Evolutionary conservation across 2,888 invertebrate species (phyloP).

Genomic region (Synanthedon vespiformis): DNA sequence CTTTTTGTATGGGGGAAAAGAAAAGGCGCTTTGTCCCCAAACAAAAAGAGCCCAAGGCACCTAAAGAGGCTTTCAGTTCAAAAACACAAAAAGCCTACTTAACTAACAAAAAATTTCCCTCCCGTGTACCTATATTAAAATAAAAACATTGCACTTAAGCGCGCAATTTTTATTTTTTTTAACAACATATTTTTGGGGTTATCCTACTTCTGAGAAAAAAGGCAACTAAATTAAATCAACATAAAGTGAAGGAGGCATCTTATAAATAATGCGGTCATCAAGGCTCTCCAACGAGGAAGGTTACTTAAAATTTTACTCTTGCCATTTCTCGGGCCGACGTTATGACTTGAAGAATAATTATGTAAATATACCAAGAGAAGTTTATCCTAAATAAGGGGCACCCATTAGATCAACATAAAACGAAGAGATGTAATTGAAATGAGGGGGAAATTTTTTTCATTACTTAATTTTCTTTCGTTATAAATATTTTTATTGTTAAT

Average conservation of each 20-base stretch:
- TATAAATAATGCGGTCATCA: conserved; percentile 37
- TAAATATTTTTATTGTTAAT: neutral
- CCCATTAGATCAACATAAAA: conserved; percentile 13
- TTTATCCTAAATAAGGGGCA: conserved; percentile 15
- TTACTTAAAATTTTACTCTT: conserved; percentile 21
- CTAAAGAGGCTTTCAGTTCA: too few relatives aligned
- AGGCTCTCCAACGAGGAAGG: conserved; percentile 15
- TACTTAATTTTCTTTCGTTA: conserved; percentile 9
- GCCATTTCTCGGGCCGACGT: conserved; percentile 19
- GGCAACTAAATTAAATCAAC: conserved; percentile 25
- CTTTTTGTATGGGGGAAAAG: too few relatives aligned
- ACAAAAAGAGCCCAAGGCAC: too few relatives aligned
- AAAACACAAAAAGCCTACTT: too few relatives aligned
- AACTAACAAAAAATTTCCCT: too few relatives aligned
- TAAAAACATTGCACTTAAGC: neutral
- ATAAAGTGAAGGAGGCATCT: conserved; percentile 23
- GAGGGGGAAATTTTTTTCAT: conserved; percentile 15
- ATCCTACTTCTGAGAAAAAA: conserved; percentile 12
- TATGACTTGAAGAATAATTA: conserved; percentile 31
- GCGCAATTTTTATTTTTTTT: neutral
- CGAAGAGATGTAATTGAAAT: conserved; percentile 18
- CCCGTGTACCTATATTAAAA: neutral
- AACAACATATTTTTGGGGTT: neutral
- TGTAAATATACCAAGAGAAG: conserved; percentile 20
- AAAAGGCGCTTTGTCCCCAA: too few relatives aligned